Evolutionary conservation across 1,140 invertebrate genomes (phyloP).

Genomic region (Drosophila santomea): DNA sequence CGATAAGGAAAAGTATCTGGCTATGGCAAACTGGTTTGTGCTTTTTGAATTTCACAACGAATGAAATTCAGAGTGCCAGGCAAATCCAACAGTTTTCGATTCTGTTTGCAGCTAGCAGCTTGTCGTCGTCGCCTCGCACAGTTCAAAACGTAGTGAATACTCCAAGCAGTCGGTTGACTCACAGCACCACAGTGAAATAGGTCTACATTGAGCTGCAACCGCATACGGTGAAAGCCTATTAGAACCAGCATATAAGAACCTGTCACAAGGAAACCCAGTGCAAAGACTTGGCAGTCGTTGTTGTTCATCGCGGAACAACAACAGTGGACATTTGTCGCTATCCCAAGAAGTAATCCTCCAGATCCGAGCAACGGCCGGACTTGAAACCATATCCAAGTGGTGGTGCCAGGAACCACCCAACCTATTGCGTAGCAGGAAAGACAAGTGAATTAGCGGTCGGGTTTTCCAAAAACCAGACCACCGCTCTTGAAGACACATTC

Average conservation of each 20-base stretch:
- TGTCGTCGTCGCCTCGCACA: neutral
- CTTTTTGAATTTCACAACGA: conserved; percentile 84
- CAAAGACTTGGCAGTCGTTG: conserved; percentile 35
- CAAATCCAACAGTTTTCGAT: conserved; percentile 30
- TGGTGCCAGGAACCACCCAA: conserved; percentile 72
- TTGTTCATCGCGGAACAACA: conserved; percentile 63
- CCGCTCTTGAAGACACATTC: conserved; percentile 59
- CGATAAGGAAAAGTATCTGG: conserved; percentile 52
- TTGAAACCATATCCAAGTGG: conserved; percentile 47
- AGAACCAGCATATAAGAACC: conserved; percentile 17
- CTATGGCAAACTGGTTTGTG: conserved; percentile 66
- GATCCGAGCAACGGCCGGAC: conserved; percentile 59
- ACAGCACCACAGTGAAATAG: conserved; percentile 31
- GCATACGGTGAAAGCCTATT: too few relatives aligned
- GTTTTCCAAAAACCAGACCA: conserved; percentile 65
- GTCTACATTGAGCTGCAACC: neutral
- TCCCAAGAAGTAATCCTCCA: conserved; percentile 2
- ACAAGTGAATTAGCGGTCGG: conserved; percentile 62
- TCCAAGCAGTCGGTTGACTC: conserved; percentile 66
- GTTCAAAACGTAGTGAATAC: conserved; percentile 60
- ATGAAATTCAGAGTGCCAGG: conserved; percentile 63
- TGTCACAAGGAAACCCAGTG: conserved; percentile 30
- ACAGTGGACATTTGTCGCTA: conserved; percentile 43
- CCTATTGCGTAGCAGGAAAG: conserved; percentile 55
- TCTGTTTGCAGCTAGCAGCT: conserved; percentile 27